Base-by-base conservation (phyloP, 2,797 vertebrate genomes). In the Xerus rutilus region DNA sequence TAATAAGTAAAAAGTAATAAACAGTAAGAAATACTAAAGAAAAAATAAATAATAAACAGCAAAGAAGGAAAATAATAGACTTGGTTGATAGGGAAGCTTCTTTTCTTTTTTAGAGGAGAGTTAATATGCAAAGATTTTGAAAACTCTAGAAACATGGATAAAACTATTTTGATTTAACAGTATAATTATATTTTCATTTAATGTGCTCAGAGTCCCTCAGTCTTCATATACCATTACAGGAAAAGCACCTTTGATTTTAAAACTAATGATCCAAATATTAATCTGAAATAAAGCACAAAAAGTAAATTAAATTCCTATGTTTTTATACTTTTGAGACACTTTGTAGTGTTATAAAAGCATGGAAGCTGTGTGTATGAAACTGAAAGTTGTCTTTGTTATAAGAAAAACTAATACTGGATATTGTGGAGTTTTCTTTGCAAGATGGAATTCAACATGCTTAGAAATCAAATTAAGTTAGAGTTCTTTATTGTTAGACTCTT, bases 361-460 rank as follows among this genome's bases (percentile, higher is more conserved):
- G 43, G 28, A 91, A 70, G 0, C 15, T 65, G 5, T 82, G 5
- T 32, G 3, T 82, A 23, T 47, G 4, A 39, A 78, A 82, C 39
- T 65, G 21, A 86, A 64, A 81, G 35, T 86, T 28, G 35, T 52
- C 8, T 86, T 76, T 69, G 52, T 35, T 92, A 0, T 85, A 57
- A 76, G 73, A 94, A 94, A 95, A 97, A 64, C 52, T 25, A 69
- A 86, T 30, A 74, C 35, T 64, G 45, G 64, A 79, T 13, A 57
- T 52, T 87, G 57, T 83, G 70, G n/a, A 39, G 8, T 86, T 96
- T 95, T 91, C 47, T 77, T 94, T 94, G 32, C 15, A 94, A 89
- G 70, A 47, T 86, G 52, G 8, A 93, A 72, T 91, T 93, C 81
- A 92, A 47, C 28, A 64, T 72, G 32, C 43, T 89, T 93, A 57